Base-by-base conservation (phyloP, 1,140 invertebrate genomes). In the Potamilus streckersoni region DNA sequence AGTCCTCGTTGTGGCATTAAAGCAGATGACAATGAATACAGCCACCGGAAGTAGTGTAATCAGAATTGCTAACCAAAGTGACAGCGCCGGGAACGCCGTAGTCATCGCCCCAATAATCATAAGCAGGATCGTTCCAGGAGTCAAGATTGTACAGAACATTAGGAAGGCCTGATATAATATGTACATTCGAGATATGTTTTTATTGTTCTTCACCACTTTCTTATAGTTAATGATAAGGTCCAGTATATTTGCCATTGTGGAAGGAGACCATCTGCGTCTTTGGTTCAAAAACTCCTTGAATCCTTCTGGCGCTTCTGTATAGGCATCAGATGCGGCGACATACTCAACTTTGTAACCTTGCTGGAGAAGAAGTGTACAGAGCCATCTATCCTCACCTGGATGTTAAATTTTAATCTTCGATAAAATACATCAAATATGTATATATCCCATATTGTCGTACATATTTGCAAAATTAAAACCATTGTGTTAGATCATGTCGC, bases 231-330 rank as follows among this genome's bases (percentile, higher is more conserved):
- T 80, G 2, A 93, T 82, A 12, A 93, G 81, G 83, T 93, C 93
- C 69, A 93, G 87, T 49, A 93, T 93, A 82, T 93, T 93, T 31
- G 93, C 93, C 88, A 93, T 91, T 11, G 93, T 93, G 3, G 92
- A 93, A 4, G 93, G 93, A 55, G 93, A 91, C 93, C 93, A 93
- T n/a, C 93, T 83, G 27, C 93, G 80, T 20, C 93, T 82, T 82
- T 93, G 92, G 76, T 92, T 93, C 83, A 92, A 93, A 84, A 93
- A 93, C 83, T 93, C 93, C 71, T 90, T 86, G 80, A 93, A 93
- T 15, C 86, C 89, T 89, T 93, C 93, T 1, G 93, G 92, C 55
- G 92, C 92, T 83, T 92, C 92, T 2, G 93, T 93, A 73, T 92
- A 91, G n/a, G 93, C 92, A 83, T 93, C 93, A 11, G 92, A 91